Evolutionary conservation across 2,797 vertebrate genomes (phyloP).

Genomic region (Peromyscus nudipes): DNA sequence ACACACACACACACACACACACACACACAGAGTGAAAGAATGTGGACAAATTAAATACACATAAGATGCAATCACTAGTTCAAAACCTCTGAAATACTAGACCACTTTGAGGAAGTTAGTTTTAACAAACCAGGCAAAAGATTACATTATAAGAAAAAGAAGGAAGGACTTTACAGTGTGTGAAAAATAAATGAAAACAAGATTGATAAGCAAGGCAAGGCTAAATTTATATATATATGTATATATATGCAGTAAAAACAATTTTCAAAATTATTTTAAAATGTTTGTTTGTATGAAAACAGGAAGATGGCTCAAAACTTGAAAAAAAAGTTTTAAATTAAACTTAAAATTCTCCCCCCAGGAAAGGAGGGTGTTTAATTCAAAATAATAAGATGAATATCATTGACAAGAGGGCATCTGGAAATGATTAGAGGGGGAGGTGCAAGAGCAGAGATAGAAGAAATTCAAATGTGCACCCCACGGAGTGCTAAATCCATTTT

Average conservation of each 20-base stretch:
- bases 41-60: background rate
- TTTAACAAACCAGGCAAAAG: constrained; percentile 30
- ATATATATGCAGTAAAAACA: background rate
- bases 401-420: background rate
- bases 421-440: background rate
- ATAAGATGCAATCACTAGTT: background rate
- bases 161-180: background rate
- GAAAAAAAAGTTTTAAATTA: constrained; percentile 47
- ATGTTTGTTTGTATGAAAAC: background rate
- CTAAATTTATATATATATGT: background rate
- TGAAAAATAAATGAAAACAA: background rate
- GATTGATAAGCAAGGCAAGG: background rate
- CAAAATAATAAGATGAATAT: constrained; percentile 31
- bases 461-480: constrained; percentile 10
- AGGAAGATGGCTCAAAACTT: background rate
- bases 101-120: constrained; percentile 6
- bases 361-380: constrained; percentile 18
- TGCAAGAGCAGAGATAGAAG: background rate
- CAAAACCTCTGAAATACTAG: background rate
- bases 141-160: constrained; percentile 8
- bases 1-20: background rate
- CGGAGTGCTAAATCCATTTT: constrained; percentile 24
- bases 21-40: background rate
- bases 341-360: background rate
- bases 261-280: background rate